These are phyloP conservation scores for Erebia ligea DNA, from an alignment of 2,888 invertebrate species.

Conservation along the genomic window DNA sequence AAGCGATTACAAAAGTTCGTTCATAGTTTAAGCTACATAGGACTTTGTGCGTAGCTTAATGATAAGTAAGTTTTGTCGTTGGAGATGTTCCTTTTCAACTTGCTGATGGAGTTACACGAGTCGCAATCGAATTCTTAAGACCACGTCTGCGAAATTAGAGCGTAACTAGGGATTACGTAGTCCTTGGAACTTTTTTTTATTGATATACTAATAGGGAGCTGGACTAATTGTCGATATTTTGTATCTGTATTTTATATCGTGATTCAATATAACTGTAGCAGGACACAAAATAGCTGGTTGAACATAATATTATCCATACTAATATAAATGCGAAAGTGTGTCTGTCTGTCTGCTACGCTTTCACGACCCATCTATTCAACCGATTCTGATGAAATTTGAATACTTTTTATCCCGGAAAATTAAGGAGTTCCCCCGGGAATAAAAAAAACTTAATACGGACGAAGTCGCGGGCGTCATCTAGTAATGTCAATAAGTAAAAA, in stretches of 20 bases:
- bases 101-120: slow-evolving; percentile 28
- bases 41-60: neutral
- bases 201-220: neutral
- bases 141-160: slow-evolving; percentile 24
- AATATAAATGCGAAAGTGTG: no score
- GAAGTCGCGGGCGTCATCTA: no score
- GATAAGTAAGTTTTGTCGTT: slow-evolving; percentile 8
- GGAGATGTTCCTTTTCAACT: slow-evolving; percentile 25
- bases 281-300: neutral
- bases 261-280: neutral
- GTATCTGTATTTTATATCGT: no score
- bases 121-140: slow-evolving; percentile 30
- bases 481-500: no score
- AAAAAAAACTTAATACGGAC: no score
- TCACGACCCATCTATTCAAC: no score
- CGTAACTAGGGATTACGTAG: slow-evolving; percentile 32
- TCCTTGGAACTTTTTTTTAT: slow-evolving; percentile 19
- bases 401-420: no score
- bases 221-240: neutral
- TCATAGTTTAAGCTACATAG: neutral
- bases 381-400: no score
- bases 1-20: slow-evolving; percentile 43
- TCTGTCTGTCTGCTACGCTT: no score
- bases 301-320: no score
- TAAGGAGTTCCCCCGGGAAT: no score